These are phyloP conservation scores for Drosophila sulfurigaster DNA, from an alignment of 1,140 invertebrate genomes.

Conservation along the genomic window DNA sequence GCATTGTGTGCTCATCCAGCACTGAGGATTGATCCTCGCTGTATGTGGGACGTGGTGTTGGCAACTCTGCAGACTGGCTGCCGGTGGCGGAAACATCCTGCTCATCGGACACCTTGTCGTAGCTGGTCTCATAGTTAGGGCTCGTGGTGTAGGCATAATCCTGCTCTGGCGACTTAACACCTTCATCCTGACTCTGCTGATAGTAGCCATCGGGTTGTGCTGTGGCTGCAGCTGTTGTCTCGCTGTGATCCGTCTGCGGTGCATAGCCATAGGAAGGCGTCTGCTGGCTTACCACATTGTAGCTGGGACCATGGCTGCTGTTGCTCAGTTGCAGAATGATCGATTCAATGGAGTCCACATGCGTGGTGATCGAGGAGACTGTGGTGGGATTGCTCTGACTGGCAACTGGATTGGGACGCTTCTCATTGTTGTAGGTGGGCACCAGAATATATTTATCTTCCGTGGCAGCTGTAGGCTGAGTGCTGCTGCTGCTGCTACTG, in stretches of 20 bases:
- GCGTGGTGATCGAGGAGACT: constrained; percentile 81
- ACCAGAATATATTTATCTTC: constrained; percentile 75
- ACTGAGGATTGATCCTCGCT: constrained; percentile 58
- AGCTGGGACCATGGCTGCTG: constrained; percentile 85
- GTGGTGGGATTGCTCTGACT: constrained; percentile 62
- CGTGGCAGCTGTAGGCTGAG: constrained; percentile 25
- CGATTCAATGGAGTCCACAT: constrained; percentile 87
- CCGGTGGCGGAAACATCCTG: constrained; percentile 39
- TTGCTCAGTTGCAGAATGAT: constrained; percentile 90
- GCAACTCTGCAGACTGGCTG: constrained; percentile 56
- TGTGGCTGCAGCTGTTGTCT: constrained; percentile 33
- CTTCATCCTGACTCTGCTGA: constrained; percentile 38
- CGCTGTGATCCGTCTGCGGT: constrained; percentile 10
- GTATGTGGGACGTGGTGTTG: constrained; percentile 61
- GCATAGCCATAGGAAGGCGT: constrained; percentile 63
- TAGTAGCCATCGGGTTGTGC: constrained; percentile 48
- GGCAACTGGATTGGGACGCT: constrained; percentile 45
- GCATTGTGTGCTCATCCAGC: constrained; percentile 77
- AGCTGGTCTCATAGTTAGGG: constrained; percentile 40
- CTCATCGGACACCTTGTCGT: constrained; percentile 63
- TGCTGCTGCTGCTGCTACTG: constrained; percentile 25
- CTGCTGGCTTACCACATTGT: constrained; percentile 78
- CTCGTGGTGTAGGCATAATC: constrained; percentile 68
- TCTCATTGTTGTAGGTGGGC: constrained; percentile 68
- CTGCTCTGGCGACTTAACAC: constrained; percentile 45